phyloP scores from a whole-genome alignment of 2,113 vertebrate species.

The Actinemys pallida region DNA sequence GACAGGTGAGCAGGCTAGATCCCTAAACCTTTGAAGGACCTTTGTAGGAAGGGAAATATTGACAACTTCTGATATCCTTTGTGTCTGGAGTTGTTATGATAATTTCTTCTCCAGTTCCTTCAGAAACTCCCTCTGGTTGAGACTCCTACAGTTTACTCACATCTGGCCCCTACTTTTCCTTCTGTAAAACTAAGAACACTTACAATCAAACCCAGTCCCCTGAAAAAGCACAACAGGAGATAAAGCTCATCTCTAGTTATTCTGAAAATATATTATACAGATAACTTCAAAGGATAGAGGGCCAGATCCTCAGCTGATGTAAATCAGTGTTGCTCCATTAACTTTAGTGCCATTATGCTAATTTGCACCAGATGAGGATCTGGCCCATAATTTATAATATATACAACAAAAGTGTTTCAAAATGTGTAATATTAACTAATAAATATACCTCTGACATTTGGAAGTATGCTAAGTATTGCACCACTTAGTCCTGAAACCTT shows the following conservation, averaged over 20 bases:
- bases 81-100: not conserved
- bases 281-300: not conserved
- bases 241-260: not conserved
- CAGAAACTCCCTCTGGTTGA: not conserved
- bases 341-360: rapidly evolving
- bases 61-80: not conserved
- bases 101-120: not conserved
- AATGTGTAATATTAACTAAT: not conserved
- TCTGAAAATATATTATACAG: not conserved
- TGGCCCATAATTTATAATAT: not conserved
- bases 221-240: not conserved
- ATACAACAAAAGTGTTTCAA: not conserved
- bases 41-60: not conserved
- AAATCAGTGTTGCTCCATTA: not conserved
- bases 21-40: not conserved
- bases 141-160: not conserved
- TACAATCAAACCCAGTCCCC: not conserved
- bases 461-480: not conserved
- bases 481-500: not conserved
- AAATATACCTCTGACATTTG: not conserved
- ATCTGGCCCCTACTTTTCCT: not conserved
- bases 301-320: not conserved
- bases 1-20: not conserved
- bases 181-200: not conserved
- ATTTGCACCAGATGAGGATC: not conserved